phyloP scores from a whole-genome alignment of 2,797 vertebrate genomes.

The Coluber constrictor region DNA sequence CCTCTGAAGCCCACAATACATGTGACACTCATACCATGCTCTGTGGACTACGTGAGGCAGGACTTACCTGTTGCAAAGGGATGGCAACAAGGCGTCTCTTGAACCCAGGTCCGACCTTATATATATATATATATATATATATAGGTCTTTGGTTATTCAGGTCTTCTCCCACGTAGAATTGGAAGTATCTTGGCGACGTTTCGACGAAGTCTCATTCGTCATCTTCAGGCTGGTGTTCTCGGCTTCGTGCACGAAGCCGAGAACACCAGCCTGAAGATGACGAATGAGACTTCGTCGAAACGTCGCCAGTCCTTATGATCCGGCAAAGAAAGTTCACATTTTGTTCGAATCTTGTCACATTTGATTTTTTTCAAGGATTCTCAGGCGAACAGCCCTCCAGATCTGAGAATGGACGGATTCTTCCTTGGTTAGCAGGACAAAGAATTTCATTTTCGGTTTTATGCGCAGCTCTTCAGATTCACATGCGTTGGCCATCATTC shows the following conservation, averaged over 20 bases:
- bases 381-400: not conserved
- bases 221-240: too few relatives aligned
- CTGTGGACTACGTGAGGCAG: not conserved
- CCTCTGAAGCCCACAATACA: not conserved
- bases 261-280: too few relatives aligned
- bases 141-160: too few relatives aligned
- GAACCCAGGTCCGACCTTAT: not conserved
- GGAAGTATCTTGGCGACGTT: too few relatives aligned
- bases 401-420: not conserved
- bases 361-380: not conserved
- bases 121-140: too few relatives aligned
- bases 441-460: not conserved
- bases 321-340: not conserved
- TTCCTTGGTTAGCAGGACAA: not conserved
- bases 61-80: not conserved
- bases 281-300: too few relatives aligned
- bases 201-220: too few relatives aligned
- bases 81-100: not conserved
- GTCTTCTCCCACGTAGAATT: too few relatives aligned
- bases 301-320: too few relatives aligned
- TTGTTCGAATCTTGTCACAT: not conserved
- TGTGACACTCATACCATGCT: fast-evolving
- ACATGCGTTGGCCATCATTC: not conserved
- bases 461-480: not conserved
- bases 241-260: too few relatives aligned